Evolutionary conservation across 2,797 vertebrate species (phyloP), one percentile per base, ranked within the genome.

Genomic region (Morelia viridis): DNA sequence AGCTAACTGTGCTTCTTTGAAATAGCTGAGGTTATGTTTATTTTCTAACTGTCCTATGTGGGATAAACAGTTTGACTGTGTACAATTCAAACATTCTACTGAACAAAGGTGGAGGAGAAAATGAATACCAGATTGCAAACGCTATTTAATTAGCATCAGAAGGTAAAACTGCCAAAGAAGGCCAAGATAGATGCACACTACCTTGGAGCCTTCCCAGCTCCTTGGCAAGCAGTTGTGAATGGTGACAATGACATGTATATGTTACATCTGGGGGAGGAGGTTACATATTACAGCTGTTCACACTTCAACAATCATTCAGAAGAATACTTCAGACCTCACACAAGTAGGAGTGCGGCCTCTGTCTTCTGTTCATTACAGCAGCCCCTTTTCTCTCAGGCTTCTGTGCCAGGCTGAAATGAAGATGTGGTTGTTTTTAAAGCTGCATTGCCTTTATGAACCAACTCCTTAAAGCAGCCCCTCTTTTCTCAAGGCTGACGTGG

Each of bases 41-140:
- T 93, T 96, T 95, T 90, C 90, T 93, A 31, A 9, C 91, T 95
- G 94, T 90, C 90, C 90, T 90, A 71, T 95, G 94, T 89, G 90
- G 41, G 76, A 93, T 95, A 97, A 96, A 97, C 96, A 97, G 95
- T 96, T 96, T 95, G 89, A 92, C 62, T 93, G 92, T 93, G 76
- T 92, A 95, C 89, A 92, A 88, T 71, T 80, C 76, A 87, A 89
- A 87, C 92, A 89, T 87, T 94, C 95, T 71, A 95, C 94, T 94
- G 95, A 95, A 91, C 46, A 68, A 92, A 96, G 94, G 89, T 91
- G 94, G 86, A 76, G 96, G 60, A 24, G 89, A 84, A 96, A 96
- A 95, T 94, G 96, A 97, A 96, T 94, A 95, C 91, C 53, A 89
- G 91, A 92, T 96, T 96, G 97, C 96, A 96, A 96, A 94, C 90